Conservation (phyloP, 2,888 invertebrate genomes). For the Linyphia triangularis region DNA sequence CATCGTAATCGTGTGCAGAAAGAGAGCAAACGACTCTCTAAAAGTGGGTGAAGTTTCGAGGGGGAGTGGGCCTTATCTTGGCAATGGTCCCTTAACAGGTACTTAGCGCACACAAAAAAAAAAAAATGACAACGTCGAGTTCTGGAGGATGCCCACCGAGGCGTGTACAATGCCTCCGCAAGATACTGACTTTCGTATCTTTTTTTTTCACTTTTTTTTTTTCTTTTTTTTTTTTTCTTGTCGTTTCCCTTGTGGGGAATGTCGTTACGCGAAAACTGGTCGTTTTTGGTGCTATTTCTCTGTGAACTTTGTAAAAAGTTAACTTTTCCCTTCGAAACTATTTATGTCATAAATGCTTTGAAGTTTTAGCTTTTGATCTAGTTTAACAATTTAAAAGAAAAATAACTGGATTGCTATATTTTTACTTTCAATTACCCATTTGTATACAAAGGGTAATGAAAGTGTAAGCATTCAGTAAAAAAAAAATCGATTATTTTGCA, state of each 20-base stretch:
- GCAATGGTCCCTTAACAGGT: conserved; percentile 43
- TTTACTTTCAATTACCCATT: too few relatives aligned
- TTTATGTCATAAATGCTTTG: too few relatives aligned
- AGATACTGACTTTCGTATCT: background rate
- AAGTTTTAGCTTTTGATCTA: too few relatives aligned
- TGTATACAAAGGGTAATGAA: too few relatives aligned
- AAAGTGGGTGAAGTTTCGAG: conserved; percentile 34
- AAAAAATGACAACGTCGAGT: conserved; percentile 51
- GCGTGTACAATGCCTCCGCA: conserved; percentile 39
- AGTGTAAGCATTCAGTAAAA: too few relatives aligned
- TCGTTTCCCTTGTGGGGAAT: background rate
- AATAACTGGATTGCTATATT: too few relatives aligned
- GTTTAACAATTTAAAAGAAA: too few relatives aligned
- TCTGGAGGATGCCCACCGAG: conserved; percentile 10
- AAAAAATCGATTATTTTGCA: too few relatives aligned
- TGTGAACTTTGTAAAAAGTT: too few relatives aligned
- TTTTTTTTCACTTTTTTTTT: conserved; percentile 5
- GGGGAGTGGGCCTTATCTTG: conserved; percentile 40
- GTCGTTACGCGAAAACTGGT: background rate
- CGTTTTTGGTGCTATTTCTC: background rate
- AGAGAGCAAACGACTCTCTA: conserved; percentile 47
- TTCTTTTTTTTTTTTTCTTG: conserved; percentile 16
- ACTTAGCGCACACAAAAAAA: conserved; percentile 44
- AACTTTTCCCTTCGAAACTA: too few relatives aligned
- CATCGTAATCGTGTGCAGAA: conserved; percentile 63